phyloP scores from a whole-genome alignment of 2,888 invertebrate species.

The Empis stercorea region DNA sequence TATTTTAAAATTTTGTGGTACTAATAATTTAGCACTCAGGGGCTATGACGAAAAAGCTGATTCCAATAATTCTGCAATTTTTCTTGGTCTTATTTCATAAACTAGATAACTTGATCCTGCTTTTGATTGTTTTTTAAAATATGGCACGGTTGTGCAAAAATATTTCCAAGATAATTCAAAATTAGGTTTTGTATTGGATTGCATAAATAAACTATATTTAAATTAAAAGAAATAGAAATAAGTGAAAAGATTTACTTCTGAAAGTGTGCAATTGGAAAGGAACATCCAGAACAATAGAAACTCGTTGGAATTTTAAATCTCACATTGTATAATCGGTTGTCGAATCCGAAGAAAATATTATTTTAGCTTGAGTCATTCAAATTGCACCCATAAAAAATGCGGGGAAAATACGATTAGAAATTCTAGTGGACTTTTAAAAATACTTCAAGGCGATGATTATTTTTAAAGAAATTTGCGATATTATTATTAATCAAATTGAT shows the following conservation, averaged over 20 bases:
- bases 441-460: background rate
- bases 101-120: background rate
- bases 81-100: background rate
- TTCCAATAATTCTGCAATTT: background rate
- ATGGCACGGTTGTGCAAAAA: background rate
- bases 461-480: no score
- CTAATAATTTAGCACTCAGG: background rate
- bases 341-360: background rate
- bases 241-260: background rate
- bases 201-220: background rate
- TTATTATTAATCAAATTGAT: no score
- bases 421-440: background rate
- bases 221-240: background rate
- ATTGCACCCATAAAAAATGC: background rate
- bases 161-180: background rate
- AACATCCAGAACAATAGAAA: background rate
- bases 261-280: background rate
- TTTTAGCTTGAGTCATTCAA: background rate
- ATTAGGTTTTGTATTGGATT: slow-evolving; percentile 1
- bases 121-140: background rate
- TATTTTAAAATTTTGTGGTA: slow-evolving; percentile 5
- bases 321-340: background rate
- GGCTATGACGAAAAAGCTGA: background rate
- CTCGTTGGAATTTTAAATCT: background rate
- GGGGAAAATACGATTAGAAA: background rate